A percentile compares a stretch with the other conserved stretches of the same genome.
Conservation (phyloP, 2,888 invertebrate genomes). For the Limenitis camilla region DNA sequence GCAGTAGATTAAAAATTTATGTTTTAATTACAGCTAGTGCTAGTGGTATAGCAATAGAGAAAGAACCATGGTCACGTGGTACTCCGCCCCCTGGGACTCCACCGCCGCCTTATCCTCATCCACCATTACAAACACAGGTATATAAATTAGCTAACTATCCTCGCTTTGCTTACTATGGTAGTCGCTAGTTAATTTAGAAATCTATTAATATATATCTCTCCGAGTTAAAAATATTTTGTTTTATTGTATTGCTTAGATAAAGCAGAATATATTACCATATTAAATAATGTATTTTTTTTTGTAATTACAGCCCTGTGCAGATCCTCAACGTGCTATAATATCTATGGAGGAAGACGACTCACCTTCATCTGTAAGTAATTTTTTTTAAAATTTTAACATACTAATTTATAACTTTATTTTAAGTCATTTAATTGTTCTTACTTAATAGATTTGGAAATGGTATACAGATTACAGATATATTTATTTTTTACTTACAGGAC, state of each 20-base stretch:
- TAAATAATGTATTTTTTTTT: neutral
- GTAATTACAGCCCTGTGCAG: constrained; percentile 53
- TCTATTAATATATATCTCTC: too few species aligned
- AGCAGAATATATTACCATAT: too few species aligned
- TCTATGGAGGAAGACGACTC: constrained; percentile 97
- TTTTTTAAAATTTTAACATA: too few species aligned
- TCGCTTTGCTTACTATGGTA: too few species aligned
- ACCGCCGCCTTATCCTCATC: constrained; percentile 83
- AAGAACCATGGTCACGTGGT: constrained; percentile 33
- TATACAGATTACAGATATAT: neutral
- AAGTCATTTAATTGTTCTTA: neutral
- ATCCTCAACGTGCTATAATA: constrained; percentile 86
- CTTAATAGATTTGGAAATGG: neutral
- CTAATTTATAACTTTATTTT: too few species aligned
- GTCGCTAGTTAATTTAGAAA: neutral
- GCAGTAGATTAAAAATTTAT: too few species aligned
- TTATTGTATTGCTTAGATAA: too few species aligned
- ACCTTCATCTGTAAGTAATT: constrained; percentile 59
- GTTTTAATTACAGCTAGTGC: constrained; percentile 12
- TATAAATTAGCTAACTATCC: too few species aligned
- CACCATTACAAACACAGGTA: neutral
- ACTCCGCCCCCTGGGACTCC: constrained; percentile 90
- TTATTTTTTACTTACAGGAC: constrained; percentile 67
- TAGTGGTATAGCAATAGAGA: constrained; percentile 14
- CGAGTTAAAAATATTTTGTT: too few species aligned